Evolutionary conservation across 2,888 invertebrate species (phyloP), one percentile per base, ranked within the genome.

Genomic region (Ernsta delagoae): DNA sequence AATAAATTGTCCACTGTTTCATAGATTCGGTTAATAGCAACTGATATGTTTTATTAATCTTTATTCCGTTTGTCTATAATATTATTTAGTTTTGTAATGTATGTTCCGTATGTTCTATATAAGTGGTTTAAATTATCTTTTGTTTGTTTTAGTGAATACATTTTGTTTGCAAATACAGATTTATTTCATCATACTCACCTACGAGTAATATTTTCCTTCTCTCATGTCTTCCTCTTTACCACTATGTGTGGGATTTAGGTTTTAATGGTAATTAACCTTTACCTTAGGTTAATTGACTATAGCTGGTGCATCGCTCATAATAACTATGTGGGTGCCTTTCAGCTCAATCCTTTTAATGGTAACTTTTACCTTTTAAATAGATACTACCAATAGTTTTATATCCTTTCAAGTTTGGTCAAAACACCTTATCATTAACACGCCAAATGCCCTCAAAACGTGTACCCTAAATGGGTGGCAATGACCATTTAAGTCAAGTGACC

Each of bases 1-100:
- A 65, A 60, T 66, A 66, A 66, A 66, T 66, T 12, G 48, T 6
- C 12, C 12, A 39, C 9, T 59, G 8, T 41, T 41, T 8, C 8
- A 7, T 8, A 41, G 41, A 41, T 8, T 41, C 5, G 34, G 12
- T 48, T 9, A 54, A 54, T 57, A 1, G 36, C 12, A 36, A 57
- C 12, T 12, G 11, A 12, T 36, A 39, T 12, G 36, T 54, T 31
- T 31, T 31, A 31, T 54, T 54, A 31, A 54, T 53, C 53, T 24
- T 53, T 53, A 9, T 53, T 45, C 45, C n/a, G n/a, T 12, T 45
- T n/a, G 45, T 12, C n/a, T 48, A 31, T 31, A 31, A 5, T 45
- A 48, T 12, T 8, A 4, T 48, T 12, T 48, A 48, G 7, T n/a
- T 8, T 12, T n/a, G 12, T 12, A 48, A 12, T 2, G 1, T 31